Conservation (phyloP, 2,797 vertebrate species). For the Pelodytes ibericus region DNA sequence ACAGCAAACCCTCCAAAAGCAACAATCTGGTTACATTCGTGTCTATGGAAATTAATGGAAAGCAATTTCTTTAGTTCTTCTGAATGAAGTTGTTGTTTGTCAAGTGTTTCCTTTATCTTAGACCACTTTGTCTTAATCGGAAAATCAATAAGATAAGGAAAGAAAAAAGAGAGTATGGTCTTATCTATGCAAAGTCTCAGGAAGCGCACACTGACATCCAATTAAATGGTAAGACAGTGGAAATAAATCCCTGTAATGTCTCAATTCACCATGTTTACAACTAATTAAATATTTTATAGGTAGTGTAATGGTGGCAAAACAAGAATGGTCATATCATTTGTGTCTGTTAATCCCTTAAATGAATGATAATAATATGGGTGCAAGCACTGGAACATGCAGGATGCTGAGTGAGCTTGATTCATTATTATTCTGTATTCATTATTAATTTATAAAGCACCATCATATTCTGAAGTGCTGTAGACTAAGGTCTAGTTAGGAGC, state of each 20-base stretch:
- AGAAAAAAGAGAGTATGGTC: not conserved
- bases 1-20: not conserved
- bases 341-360: not conserved
- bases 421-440: too few species aligned
- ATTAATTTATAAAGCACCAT: too few species aligned
- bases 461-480: too few species aligned
- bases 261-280: slow-evolving; percentile 1
- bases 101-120: not conserved
- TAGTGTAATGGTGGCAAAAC: not conserved
- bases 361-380: too few species aligned
- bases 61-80: not conserved
- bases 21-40: not conserved
- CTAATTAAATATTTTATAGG: slow-evolving; percentile 1
- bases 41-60: not conserved
- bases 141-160: slow-evolving; percentile 4
- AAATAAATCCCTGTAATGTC: not conserved
- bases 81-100: not conserved
- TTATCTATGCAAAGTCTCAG: not conserved
- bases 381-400: too few species aligned
- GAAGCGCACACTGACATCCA: not conserved
- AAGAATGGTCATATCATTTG: not conserved
- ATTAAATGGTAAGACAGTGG: not conserved
- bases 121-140: not conserved
- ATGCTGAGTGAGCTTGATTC: too few species aligned
- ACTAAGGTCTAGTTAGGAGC: too few species aligned